Conservation (phyloP, 2,113 vertebrate species). For the Polyodon spathula region DNA sequence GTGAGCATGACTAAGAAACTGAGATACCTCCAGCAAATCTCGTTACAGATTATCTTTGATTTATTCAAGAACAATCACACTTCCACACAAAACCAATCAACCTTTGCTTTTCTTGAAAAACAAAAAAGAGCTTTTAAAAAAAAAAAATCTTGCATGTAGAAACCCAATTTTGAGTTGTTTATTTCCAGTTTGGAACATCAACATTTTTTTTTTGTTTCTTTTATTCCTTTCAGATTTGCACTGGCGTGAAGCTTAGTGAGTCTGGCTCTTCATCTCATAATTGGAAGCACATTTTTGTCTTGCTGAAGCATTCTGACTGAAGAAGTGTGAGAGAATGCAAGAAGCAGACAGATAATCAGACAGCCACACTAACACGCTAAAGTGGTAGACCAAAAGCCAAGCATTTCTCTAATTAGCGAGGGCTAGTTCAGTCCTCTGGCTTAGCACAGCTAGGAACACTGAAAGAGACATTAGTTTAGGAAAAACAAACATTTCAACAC, state of each 20-base stretch:
- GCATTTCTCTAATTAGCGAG: background rate
- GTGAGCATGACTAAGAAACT: too few relatives aligned
- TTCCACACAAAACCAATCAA: too few relatives aligned
- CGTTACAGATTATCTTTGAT: too few relatives aligned
- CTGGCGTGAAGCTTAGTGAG: background rate
- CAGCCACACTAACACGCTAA: background rate
- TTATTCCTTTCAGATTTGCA: background rate
- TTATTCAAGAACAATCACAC: too few relatives aligned
- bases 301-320: background rate
- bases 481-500: too few relatives aligned
- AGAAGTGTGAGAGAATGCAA: background rate
- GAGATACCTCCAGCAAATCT: too few relatives aligned
- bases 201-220: background rate
- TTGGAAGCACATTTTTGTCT: background rate
- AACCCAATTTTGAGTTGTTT: too few relatives aligned
- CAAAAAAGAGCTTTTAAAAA: too few relatives aligned
- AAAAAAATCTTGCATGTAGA: too few relatives aligned
- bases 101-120: too few relatives aligned
- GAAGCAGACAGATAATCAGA: constrained; percentile 1
- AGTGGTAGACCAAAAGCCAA: background rate
- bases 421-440: background rate
- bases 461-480: too few relatives aligned
- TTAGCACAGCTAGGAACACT: background rate
- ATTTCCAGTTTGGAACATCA: too few relatives aligned
- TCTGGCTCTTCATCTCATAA: background rate